Conservation (phyloP, 1,140 invertebrate species). For the Nilaparvata lugens region DNA sequence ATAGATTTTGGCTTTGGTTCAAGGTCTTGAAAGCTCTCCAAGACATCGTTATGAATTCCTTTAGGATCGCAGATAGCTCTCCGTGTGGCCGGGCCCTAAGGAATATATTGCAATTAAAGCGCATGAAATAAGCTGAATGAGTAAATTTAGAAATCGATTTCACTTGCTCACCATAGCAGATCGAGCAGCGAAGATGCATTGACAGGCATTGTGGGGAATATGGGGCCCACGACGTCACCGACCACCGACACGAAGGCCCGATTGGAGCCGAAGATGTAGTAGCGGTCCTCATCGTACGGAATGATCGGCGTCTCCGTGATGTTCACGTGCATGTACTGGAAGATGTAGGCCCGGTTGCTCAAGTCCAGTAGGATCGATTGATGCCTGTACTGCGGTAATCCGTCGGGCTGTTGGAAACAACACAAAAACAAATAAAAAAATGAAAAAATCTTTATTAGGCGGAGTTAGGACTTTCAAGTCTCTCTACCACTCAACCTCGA, state of each 20-base stretch:
- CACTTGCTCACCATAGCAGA: conserved; percentile 64
- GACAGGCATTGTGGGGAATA: conserved; percentile 86
- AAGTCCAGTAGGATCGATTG: conserved; percentile 86
- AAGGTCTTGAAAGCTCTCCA: too few relatives aligned
- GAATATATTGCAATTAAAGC: too few relatives aligned
- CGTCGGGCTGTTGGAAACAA: conserved; percentile 76
- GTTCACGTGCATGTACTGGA: conserved; percentile 92
- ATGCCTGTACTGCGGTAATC: conserved; percentile 82
- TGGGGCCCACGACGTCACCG: conserved; percentile 90
- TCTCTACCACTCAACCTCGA: too few relatives aligned
- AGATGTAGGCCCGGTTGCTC: conserved; percentile 82
- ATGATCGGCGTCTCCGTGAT: conserved; percentile 85
- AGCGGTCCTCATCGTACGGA: conserved; percentile 77
- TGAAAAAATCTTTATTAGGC: too few relatives aligned
- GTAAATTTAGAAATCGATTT: too few relatives aligned
- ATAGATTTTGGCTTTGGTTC: too few relatives aligned
- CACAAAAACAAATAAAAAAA: too few relatives aligned
- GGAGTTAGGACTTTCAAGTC: too few relatives aligned
- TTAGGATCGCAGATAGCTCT: too few relatives aligned
- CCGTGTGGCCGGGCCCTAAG: too few relatives aligned
- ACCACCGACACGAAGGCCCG: conserved; percentile 80
- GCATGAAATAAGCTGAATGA: too few relatives aligned
- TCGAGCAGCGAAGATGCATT: conserved; percentile 72
- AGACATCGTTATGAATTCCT: too few relatives aligned
- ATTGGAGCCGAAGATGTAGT: conserved; percentile 92